Conservation (phyloP, 35 echinoderm and acorn worm species). For the Heliocidaris tuberculata region DNA sequence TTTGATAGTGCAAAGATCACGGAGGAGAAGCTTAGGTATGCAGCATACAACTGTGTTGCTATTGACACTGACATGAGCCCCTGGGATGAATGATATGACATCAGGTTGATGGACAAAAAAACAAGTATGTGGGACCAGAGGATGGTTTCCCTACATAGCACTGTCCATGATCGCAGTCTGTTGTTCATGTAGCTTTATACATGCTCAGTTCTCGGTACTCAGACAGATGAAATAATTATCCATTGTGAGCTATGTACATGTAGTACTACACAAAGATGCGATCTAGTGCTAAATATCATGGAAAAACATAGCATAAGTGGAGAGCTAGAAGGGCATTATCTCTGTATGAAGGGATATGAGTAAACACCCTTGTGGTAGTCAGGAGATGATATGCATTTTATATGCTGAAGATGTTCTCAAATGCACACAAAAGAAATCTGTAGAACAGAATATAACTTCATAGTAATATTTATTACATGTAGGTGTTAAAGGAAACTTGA, state of each 20-base stretch:
- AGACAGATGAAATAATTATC: too few relatives aligned
- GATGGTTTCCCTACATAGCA: background rate
- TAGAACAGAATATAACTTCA: background rate
- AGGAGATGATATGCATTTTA: background rate
- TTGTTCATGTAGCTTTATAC: background rate
- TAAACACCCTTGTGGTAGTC: background rate
- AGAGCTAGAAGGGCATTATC: background rate
- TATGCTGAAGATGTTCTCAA: background rate
- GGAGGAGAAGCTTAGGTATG: conserved; percentile 95
- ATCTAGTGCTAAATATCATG: background rate
- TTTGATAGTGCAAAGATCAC: conserved; percentile 87
- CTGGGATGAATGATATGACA: conserved; percentile 85
- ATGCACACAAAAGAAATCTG: background rate
- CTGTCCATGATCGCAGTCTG: background rate
- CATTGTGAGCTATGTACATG: too few relatives aligned
- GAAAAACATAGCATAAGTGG: too few relatives aligned
- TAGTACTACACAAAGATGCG: background rate
- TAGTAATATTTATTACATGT: background rate
- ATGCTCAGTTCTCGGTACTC: background rate
- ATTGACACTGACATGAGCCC: conserved; percentile 99
- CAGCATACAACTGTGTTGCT: conserved; percentile 97
- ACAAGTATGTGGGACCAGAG: background rate
- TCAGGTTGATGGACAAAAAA: background rate
- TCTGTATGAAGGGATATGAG: background rate
- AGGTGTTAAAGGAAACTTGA: background rate